Evolutionary conservation across 2,888 invertebrate species (phyloP).

Genomic region (Eucriotettix oculatus): DNA sequence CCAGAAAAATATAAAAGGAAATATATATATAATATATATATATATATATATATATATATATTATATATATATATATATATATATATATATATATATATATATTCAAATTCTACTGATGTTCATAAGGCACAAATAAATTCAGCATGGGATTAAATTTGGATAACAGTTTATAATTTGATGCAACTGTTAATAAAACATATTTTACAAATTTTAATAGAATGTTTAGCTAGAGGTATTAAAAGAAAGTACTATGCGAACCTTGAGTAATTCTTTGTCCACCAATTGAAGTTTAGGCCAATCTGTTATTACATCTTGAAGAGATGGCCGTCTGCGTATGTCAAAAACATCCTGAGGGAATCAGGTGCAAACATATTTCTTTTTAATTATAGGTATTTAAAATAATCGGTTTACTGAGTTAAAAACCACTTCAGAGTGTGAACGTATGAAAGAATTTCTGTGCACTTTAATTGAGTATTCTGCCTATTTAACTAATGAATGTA

Average conservation of each 20-base stretch:
- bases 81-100: no score
- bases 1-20: no score
- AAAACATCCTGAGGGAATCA: constrained; percentile 45
- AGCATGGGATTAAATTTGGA: no score
- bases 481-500: no score
- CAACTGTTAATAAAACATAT: no score
- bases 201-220: background rate
- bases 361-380: constrained; percentile 5
- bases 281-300: constrained; percentile 62
- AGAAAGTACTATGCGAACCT: constrained; percentile 37
- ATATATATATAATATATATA: no score
- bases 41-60: no score
- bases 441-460: background rate
- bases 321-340: constrained; percentile 49
- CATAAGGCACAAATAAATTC: no score
- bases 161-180: no score
- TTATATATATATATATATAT: no score
- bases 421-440: background rate
- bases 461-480: no score
- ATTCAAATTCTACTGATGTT: no score
- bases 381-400: background rate
- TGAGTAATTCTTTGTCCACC: constrained; percentile 36
- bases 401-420: background rate
- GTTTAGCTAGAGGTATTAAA: background rate
- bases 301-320: constrained; percentile 53